Base-by-base conservation (phyloP, 2,113 vertebrate genomes). In the Pyrgilauda ruficollis region DNA sequence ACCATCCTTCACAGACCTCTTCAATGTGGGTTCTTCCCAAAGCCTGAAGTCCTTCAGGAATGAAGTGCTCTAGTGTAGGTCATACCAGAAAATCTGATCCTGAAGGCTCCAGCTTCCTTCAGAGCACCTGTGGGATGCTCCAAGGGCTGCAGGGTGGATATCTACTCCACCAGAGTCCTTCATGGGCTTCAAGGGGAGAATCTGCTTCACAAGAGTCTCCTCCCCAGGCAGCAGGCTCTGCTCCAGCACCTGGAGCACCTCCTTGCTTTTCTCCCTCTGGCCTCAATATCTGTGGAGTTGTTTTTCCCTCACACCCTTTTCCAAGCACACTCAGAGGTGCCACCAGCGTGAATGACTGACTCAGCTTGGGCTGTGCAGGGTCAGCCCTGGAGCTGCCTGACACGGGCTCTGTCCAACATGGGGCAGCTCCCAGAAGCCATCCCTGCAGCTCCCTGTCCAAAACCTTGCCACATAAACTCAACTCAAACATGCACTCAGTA, bases 371-470 rank as follows among this genome's bases (percentile, higher is more conserved):
- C 31, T 63, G 3, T 63, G 6, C 56, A 56, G 11, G 6, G 43
- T 39, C 49, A 50, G 31, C 19, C 44, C 24, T 46, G 31, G 39
- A 85, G 27, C 33, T n/a, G 27, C 84, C 70, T 39, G 22, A 59
- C 46, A 39, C 8, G 41, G 55, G 21, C 35, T 85, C 64, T 39
- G 23, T n/a, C 46, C 2, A 2, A 11, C 1, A 1, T 2, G 4
- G 26, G 39, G 21, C 56, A 63, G 31, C n/a, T 77, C 22, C 39
- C 62, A 89, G 31, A 10, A 74, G 52, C 12, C n/a, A 53, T 2
- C 17, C 49, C 28, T 64, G 26, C 68, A 68, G 55, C 17, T 37
- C 6, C 17, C 30, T 11, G 2, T 67, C 47, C 56, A 67, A 67
- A 91, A 27, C 39, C 20, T 7, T 50, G 49, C 37, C 52, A n/a